Percentiles rank a stretch among this genome's conserved stretches.
phyloP scores from a whole-genome alignment of 2,113 vertebrate species.

The Brachyistius frenatus region DNA sequence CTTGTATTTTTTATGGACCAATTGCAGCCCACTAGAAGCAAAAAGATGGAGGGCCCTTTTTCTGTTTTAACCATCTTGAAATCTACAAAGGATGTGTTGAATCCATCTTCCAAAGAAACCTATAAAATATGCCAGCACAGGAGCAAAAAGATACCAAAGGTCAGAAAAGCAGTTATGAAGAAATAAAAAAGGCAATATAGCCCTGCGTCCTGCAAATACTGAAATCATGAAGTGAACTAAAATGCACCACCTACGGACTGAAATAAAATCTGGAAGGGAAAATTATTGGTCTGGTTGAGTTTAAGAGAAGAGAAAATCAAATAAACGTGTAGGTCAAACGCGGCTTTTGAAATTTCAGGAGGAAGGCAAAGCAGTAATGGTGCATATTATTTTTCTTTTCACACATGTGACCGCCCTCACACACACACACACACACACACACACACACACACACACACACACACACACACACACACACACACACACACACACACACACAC shows the following conservation, averaged over 20 bases:
- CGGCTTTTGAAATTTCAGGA: conserved; percentile 54
- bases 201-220: conserved; percentile 50
- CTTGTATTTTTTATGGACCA: conserved; percentile 39
- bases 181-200: conserved; percentile 72
- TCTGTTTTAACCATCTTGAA: conserved; percentile 46
- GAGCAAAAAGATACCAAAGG: conserved; percentile 48
- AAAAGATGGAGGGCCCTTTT: background rate
- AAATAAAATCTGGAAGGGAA: conserved; percentile 57
- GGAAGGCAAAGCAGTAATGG: conserved; percentile 52
- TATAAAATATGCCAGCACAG: conserved; percentile 50
- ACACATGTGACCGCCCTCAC: background rate
- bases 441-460: conserved; percentile 2
- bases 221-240: conserved; percentile 59
- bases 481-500: conserved; percentile 3
- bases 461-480: conserved; percentile 4
- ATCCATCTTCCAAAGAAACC: conserved; percentile 18
- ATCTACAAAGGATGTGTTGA: conserved; percentile 44
- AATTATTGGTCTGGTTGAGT: conserved; percentile 45
- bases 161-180: conserved; percentile 68
- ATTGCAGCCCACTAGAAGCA: conserved; percentile 30
- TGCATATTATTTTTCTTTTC: conserved; percentile 61
- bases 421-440: conserved; percentile 2
- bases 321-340: conserved; percentile 59
- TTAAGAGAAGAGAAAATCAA: conserved; percentile 59
- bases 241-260: conserved; percentile 28